Evolutionary conservation across 1,140 invertebrate genomes (phyloP).

Genomic region (Drosophila murphyi): DNA sequence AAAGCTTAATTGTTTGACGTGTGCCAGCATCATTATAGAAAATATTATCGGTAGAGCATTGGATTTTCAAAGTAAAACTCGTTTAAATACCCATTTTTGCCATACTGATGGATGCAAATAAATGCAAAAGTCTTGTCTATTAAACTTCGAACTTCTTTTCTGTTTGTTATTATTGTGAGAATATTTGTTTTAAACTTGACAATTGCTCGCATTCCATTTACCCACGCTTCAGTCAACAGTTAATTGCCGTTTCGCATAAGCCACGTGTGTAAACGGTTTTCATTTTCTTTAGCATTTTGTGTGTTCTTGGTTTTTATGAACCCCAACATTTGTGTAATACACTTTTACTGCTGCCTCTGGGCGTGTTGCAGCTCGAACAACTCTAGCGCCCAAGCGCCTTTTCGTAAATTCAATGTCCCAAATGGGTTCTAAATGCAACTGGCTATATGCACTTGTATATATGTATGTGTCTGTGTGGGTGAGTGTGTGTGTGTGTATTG

Average conservation of each 20-base stretch:
- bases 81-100: background rate
- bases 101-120: background rate
- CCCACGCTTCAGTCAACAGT: background rate
- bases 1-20: constrained; percentile 74
- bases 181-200: background rate
- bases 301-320: constrained; percentile 45
- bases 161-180: background rate
- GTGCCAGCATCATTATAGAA: constrained; percentile 32
- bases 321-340: constrained; percentile 58
- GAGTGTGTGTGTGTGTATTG: constrained; percentile 6
- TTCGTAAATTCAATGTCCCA: constrained; percentile 41
- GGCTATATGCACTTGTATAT: background rate
- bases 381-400: constrained; percentile 26
- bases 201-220: background rate
- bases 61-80: no score
- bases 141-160: background rate
- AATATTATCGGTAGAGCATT: background rate
- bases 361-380: constrained; percentile 23
- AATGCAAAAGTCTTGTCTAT: background rate
- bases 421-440: constrained; percentile 24
- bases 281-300: constrained; percentile 30
- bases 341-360: constrained; percentile 38
- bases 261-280: constrained; percentile 57
- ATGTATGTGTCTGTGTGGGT: background rate
- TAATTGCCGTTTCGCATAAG: constrained; percentile 33